These are phyloP conservation scores for Phalacrocorax brasilianus DNA, from an alignment of 2,113 vertebrate species.

Conservation along the genomic window DNA sequence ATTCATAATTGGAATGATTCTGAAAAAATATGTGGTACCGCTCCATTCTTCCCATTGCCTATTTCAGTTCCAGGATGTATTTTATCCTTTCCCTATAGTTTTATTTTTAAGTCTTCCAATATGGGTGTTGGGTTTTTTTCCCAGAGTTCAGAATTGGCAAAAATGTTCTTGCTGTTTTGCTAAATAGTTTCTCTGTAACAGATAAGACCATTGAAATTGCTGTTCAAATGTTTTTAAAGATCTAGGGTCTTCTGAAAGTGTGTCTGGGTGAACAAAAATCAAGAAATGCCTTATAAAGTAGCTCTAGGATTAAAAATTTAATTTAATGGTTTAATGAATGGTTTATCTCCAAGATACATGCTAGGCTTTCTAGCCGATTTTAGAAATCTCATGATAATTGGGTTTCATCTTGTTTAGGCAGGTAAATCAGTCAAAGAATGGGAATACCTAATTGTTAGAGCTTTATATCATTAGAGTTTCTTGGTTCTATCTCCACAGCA, in stretches of 20 bases:
- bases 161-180: not conserved
- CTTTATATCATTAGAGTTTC: not conserved
- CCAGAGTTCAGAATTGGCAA: not conserved
- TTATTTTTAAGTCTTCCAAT: not conserved
- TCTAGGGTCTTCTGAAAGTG: not conserved
- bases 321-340: not conserved
- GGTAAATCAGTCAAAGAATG: not conserved
- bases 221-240: not conserved
- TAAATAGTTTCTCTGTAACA: not conserved
- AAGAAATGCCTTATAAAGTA: not conserved
- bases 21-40: not conserved
- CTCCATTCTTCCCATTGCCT: not conserved
- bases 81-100: not conserved
- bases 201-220: not conserved
- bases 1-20: not conserved
- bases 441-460: not conserved
- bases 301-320: not conserved
- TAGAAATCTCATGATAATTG: not conserved
- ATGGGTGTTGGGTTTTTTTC: not conserved
- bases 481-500: not conserved
- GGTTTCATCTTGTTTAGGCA: not conserved
- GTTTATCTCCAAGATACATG: not conserved
- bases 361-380: not conserved
- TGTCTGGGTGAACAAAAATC: not conserved
- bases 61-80: not conserved